Evolutionary conservation across 2,888 invertebrate genomes (phyloP), one percentile per base, ranked within the genome.

Genomic region (Cryptus armator): DNA sequence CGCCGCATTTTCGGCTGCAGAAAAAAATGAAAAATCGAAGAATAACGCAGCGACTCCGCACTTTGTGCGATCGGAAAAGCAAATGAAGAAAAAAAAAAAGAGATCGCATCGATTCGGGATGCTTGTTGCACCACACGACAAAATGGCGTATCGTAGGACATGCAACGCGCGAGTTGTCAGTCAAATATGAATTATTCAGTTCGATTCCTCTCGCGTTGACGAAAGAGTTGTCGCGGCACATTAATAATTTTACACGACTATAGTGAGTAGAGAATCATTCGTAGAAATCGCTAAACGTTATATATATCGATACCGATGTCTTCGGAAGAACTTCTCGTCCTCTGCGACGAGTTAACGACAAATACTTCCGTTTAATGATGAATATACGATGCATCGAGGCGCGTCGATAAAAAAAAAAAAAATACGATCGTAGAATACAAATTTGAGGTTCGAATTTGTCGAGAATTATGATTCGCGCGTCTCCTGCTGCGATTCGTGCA

Each of bases 141-240:
- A 19, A 32, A 24, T 24, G 24, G 14, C n/a, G 59, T 19, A 76
- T 19, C 16, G 48, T 16, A 71, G 29, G 32, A 32, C 3, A 62
- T 32, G 59, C 32, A 62, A 9, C n/a, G 72, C n/a, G 44, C 24
- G 62, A 62, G 10, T 6, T 46, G 62, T 14, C 43, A 14, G 24
- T 2, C 9, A 32, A 16, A 53, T 56, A 85, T 85, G 76, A 80
- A 85, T 85, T 44, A 81, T 85, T 81, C 85, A 79, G 64, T 67
- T 79, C 32, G 29, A 51, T 64, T 43, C 66, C 59, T 62, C 70
- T 32, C 72, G 37, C 44, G 70, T 56, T 66, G 44, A 68, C 77
- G 51, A 62, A 53, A 29, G 12, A 70, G 48, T 64, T 7, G 64
- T 44, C 66, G 62, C 75, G 48, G 48, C 78, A 71, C 68, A 75